phyloP scores from a whole-genome alignment of 2,113 vertebrate genomes.

The Pedionomus torquatus region DNA sequence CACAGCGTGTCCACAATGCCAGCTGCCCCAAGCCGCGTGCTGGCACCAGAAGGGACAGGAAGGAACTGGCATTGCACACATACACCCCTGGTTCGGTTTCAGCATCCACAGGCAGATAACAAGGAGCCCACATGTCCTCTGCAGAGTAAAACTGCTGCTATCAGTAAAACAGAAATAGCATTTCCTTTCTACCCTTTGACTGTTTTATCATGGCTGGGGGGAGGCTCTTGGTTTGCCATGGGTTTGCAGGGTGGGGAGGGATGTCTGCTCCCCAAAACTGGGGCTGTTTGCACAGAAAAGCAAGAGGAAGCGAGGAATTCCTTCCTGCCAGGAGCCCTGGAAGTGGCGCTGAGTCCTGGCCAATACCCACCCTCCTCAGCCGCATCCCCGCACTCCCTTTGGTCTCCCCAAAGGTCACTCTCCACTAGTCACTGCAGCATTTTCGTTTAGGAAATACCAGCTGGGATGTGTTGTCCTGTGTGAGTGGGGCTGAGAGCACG shows the following conservation, averaged over 20 bases:
- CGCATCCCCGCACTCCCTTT: neutral
- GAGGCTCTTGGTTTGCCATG: accelerated
- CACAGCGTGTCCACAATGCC: accelerated
- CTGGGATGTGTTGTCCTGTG: neutral
- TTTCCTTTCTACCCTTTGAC: neutral
- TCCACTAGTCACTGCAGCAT: neutral
- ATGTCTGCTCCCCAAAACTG: accelerated
- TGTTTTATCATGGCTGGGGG: neutral
- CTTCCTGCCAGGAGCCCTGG: slow-evolving; percentile 1
- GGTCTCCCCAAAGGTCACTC: neutral
- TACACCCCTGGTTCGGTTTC: neutral
- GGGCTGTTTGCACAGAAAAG: neutral
- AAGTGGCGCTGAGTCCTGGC: neutral
- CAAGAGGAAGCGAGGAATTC: neutral
- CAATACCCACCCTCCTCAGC: neutral
- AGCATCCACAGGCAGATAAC: neutral
- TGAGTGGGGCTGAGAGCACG: neutral
- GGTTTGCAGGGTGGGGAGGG: neutral
- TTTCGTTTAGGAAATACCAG: slow-evolving; percentile 15
- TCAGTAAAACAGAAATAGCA: neutral
- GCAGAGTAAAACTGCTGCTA: neutral
- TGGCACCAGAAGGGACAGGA: neutral
- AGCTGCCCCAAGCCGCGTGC: accelerated
- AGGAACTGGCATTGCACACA: neutral
- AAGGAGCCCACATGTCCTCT: neutral